A percentile compares a stretch with the other conserved stretches of the same genome.
phyloP scores from a whole-genome alignment of 2,113 vertebrate genomes.

The Pholis gunnellus region DNA sequence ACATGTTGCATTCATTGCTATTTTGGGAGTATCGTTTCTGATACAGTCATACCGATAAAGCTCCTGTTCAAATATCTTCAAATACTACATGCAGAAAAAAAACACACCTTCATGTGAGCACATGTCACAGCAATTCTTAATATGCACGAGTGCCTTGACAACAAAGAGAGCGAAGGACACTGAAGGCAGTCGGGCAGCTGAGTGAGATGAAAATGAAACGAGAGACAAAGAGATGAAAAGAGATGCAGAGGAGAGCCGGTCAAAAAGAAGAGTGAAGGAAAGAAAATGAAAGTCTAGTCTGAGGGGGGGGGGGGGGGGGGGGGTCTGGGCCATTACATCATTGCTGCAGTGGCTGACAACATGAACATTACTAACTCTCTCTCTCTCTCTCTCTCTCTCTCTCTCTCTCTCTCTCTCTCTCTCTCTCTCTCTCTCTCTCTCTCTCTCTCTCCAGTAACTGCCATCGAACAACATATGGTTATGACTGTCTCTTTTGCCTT shows the following conservation, averaged over 20 bases:
- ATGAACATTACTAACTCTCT: slow-evolving; percentile 23
- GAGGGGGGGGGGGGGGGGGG: slow-evolving; percentile 16
- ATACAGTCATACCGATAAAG: neutral
- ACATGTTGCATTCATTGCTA: neutral
- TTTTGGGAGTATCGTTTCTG: neutral
- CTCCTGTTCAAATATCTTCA: neutral
- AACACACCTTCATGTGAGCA: neutral
- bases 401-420: slow-evolving; percentile 10
- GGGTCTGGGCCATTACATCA: slow-evolving; percentile 68
- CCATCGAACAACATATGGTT: slow-evolving; percentile 1
- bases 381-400: slow-evolving; percentile 11
- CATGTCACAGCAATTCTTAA: slow-evolving; percentile 2
- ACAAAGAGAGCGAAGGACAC: neutral
- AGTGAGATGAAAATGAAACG: slow-evolving; percentile 26
- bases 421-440: neutral
- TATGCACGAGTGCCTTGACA: slow-evolving; percentile 4
- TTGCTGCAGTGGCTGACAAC: slow-evolving; percentile 68
- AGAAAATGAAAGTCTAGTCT: slow-evolving; percentile 37
- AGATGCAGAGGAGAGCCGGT: slow-evolving; percentile 30
- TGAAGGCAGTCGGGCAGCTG: neutral
- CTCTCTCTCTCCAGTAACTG: slow-evolving; percentile 15
- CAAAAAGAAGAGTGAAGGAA: slow-evolving; percentile 28
- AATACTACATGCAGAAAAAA: neutral
- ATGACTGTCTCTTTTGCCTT: neutral
- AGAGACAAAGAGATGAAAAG: slow-evolving; percentile 35